phyloP scores from a whole-genome alignment of 2,888 invertebrate species.

The Dicyrtoma fusca region DNA sequence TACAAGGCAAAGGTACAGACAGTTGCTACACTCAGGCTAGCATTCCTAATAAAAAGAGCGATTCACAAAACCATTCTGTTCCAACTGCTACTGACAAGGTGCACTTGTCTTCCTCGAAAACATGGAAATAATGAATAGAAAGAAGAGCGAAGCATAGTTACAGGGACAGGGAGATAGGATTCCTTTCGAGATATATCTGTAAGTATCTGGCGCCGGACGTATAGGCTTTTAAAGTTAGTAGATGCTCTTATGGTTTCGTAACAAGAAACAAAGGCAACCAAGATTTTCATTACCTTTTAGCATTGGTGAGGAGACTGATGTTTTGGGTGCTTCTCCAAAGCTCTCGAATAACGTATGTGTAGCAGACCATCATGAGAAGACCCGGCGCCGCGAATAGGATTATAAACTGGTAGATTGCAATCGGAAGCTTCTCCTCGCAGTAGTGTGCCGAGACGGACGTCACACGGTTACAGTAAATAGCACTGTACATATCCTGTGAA shows the following conservation, averaged over 20 bases:
- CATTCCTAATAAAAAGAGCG: no score
- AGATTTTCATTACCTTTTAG: slow-evolving; percentile 38
- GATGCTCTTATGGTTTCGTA: neutral
- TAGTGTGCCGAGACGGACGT: slow-evolving; percentile 59
- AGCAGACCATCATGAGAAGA: slow-evolving; percentile 60
- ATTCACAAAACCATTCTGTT: no score
- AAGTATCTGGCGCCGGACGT: no score
- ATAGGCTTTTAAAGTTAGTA: no score
- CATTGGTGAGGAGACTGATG: slow-evolving; percentile 59
- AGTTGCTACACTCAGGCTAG: no score
- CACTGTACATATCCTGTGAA: slow-evolving; percentile 52
- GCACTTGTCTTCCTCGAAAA: neutral
- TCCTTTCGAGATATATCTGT: no score
- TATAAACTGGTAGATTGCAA: slow-evolving; percentile 59
- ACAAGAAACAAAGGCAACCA: neutral
- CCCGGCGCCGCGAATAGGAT: slow-evolving; percentile 60
- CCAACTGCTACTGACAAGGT: neutral
- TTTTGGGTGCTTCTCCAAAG: slow-evolving; percentile 60
- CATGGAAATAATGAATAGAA: neutral
- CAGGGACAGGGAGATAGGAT: no score
- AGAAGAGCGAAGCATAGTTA: no score
- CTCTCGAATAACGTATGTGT: slow-evolving; percentile 60
- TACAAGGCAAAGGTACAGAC: no score
- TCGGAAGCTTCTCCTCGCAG: slow-evolving; percentile 58
- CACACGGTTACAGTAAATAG: slow-evolving; percentile 58